Percentiles rank a stretch among this genome's conserved stretches.
Conservation (phyloP, 2,797 vertebrate genomes). For the Gymnothorax reevesii region DNA sequence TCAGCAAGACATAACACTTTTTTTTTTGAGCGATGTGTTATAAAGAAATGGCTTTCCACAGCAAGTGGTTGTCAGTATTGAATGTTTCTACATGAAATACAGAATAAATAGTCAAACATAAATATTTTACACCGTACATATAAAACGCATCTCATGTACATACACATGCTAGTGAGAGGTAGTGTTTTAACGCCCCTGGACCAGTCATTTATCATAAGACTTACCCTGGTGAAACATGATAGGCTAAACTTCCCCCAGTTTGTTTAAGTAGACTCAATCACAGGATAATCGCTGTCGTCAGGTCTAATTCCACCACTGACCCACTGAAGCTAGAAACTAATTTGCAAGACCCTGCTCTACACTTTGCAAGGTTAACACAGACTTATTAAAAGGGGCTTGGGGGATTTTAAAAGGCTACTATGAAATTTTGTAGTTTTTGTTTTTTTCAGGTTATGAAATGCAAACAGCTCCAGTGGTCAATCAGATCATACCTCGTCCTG, state of each 20-base stretch:
- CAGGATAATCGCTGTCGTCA: not conserved
- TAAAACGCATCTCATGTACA: constrained; percentile 61
- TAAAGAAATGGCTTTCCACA: constrained; percentile 55
- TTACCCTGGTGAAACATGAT: constrained; percentile 38
- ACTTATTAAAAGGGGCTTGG: not conserved
- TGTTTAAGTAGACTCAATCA: not conserved
- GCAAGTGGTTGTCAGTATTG: constrained; percentile 56
- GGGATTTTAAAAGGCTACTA: not conserved
- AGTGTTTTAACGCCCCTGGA: constrained; percentile 64
- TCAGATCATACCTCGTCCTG: constrained; percentile 1
- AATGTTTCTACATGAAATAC: constrained; percentile 63
- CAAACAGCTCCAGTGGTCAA: not conserved
- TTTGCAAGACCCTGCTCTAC: not conserved
- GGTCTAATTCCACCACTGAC: not conserved
- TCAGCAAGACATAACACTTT: constrained; percentile 52
- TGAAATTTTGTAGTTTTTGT: not conserved
- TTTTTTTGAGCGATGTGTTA: constrained; percentile 50
- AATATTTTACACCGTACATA: constrained; percentile 64
- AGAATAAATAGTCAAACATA: constrained; percentile 78
- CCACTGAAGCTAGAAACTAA: not conserved
- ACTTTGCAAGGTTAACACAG: not conserved
- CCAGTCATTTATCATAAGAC: constrained; percentile 26
- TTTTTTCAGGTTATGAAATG: no score
- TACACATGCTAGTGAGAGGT: constrained; percentile 72
- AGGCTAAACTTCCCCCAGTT: constrained; percentile 46